These are phyloP conservation scores for Drosophila rubida DNA, from an alignment of 2,888 invertebrate genomes.

Conservation along the genomic window DNA sequence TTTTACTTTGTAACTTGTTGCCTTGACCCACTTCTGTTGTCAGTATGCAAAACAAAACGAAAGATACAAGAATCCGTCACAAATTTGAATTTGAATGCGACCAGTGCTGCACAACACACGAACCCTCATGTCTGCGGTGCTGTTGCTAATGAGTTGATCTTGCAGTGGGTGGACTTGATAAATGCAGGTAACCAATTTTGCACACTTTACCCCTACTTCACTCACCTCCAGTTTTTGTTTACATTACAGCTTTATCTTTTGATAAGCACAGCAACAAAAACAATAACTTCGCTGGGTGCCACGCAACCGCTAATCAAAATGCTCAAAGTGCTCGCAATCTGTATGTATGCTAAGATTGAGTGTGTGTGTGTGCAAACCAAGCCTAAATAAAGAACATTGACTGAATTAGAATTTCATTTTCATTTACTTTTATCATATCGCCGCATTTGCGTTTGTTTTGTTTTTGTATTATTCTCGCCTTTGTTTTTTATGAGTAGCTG, in stretches of 20 bases:
- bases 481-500: constrained; percentile 43
- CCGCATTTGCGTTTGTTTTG: constrained; percentile 35
- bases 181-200: constrained; percentile 1
- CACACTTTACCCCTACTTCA: constrained; percentile 17
- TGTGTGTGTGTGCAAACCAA: constrained; percentile 27
- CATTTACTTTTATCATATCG: constrained; percentile 46
- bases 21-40: constrained; percentile 37
- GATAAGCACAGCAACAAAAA: constrained; percentile 12
- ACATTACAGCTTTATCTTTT: constrained; percentile 44
- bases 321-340: constrained; percentile 20
- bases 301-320: constrained; percentile 60
- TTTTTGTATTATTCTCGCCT: constrained; percentile 8
- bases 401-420: constrained; percentile 62
- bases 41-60: constrained; percentile 9
- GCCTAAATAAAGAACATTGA: constrained; percentile 39
- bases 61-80: too few relatives aligned
- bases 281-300: not conserved
- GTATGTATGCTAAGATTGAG: constrained; percentile 1
- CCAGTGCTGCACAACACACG: constrained; percentile 28
- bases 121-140: constrained; percentile 17
- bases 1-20: not conserved
- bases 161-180: not conserved
- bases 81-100: constrained; percentile 25
- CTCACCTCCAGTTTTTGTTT: constrained; percentile 21
- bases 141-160: constrained; percentile 3